phyloP scores from a whole-genome alignment of 2,113 vertebrate species.

The Orientallactaga bullata region DNA sequence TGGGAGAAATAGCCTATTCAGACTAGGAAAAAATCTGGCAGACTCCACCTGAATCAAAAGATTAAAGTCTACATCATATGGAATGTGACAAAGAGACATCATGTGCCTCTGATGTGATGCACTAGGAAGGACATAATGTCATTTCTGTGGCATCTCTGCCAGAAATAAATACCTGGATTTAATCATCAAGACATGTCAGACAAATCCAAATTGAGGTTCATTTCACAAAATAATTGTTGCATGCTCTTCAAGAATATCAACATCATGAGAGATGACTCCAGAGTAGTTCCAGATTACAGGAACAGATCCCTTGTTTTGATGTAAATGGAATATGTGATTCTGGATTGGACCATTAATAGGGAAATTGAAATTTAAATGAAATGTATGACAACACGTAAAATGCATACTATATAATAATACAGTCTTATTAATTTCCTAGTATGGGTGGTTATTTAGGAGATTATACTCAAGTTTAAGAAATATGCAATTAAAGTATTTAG shows the following conservation, averaged over 20 bases:
- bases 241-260: neutral
- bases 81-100: neutral
- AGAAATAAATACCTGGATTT: neutral
- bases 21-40: neutral
- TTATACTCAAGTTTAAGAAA: constrained; percentile 21
- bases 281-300: neutral
- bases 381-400: too few relatives aligned
- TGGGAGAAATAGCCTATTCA: neutral
- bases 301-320: neutral
- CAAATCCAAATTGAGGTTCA: neutral
- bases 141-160: neutral
- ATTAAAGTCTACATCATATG: neutral
- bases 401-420: neutral
- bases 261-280: neutral
- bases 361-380: constrained; percentile 17
- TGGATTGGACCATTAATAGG: neutral
- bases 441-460: neutral
- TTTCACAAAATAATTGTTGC: neutral
- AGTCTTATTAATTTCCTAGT: neutral
- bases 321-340: neutral
- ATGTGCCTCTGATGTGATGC: neutral
- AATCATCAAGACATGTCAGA: neutral
- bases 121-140: neutral
- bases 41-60: neutral
- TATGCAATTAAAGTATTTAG: neutral